Conservation (phyloP, 2,888 invertebrate species). For the Phyllotreta striolata region DNA sequence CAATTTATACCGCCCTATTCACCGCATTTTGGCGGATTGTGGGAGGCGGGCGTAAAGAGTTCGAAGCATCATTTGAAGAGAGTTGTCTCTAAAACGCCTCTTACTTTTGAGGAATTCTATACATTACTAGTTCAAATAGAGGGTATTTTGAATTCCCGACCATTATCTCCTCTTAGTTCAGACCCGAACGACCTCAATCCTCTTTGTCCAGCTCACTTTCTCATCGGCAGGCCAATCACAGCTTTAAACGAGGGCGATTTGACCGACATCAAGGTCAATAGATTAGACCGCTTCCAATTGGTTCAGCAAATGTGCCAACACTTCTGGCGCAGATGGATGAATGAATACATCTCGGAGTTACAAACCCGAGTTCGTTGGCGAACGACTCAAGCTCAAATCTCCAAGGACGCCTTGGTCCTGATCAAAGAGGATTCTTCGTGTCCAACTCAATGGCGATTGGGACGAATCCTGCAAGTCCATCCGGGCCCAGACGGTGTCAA, state of each 20-base stretch:
- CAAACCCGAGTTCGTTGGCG: too few relatives aligned
- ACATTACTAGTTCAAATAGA: too few relatives aligned
- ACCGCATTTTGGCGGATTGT: conserved; percentile 37
- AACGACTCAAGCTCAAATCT: too few relatives aligned
- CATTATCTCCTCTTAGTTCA: conserved; percentile 36
- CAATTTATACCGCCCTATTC: conserved; percentile 36
- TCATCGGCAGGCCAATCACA: conserved; percentile 15
- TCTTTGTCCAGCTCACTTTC: conserved; percentile 38
- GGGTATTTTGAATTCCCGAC: conserved; percentile 48
- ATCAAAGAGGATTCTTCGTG: background rate
- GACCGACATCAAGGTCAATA: background rate
- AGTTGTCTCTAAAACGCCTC: too few relatives aligned
- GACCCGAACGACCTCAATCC: conserved; percentile 35
- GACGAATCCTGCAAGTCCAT: background rate
- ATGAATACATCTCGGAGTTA: conserved; percentile 44
- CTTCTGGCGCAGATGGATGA: conserved; percentile 39
- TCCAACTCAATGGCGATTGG: background rate
- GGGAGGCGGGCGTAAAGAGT: conserved; percentile 41
- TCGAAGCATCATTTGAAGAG: too few relatives aligned
- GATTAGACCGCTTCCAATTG: conserved; percentile 15
- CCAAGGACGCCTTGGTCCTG: conserved; percentile 40
- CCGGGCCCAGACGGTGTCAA: background rate
- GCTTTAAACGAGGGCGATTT: conserved; percentile 9
- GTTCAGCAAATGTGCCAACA: too few relatives aligned
- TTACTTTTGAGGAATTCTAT: too few relatives aligned